Conservation (phyloP, 1,140 invertebrate genomes). For the Melanaphis sacchari region DNA sequence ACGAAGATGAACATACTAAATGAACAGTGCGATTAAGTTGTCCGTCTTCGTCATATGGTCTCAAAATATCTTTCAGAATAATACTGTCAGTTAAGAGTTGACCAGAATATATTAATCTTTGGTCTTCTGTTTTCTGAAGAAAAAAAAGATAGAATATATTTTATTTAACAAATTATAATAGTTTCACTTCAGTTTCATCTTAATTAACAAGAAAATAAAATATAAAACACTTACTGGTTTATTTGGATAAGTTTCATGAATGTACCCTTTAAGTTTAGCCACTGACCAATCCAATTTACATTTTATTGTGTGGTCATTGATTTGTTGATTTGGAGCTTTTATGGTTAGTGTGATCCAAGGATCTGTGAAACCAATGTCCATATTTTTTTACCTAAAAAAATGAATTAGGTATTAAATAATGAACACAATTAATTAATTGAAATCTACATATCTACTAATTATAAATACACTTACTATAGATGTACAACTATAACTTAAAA, state of each 20-base stretch:
- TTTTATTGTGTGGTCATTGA: conserved; percentile 83
- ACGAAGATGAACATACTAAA: conserved; percentile 73
- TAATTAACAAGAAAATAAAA: neutral
- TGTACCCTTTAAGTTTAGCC: conserved; percentile 79
- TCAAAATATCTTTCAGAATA: conserved; percentile 80
- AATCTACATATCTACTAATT: neutral
- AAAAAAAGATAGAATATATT: conserved; percentile 60
- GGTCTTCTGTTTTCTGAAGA: conserved; percentile 76
- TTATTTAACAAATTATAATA: neutral
- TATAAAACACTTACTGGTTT: conserved; percentile 79
- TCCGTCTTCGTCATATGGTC: conserved; percentile 74
- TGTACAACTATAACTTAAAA: neutral
- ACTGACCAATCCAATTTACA: conserved; percentile 87
- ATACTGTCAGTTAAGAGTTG: conserved; percentile 79
- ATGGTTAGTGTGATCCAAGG: conserved; percentile 75
- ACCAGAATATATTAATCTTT: conserved; percentile 91
- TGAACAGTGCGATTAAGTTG: conserved; percentile 80
- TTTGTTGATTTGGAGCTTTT: conserved; percentile 87
- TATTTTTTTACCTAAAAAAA: neutral
- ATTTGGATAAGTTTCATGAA: conserved; percentile 84
- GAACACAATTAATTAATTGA: neutral
- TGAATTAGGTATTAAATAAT: neutral
- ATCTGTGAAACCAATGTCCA: conserved; percentile 22
- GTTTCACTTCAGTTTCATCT: neutral
- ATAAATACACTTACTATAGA: neutral